Conservation (phyloP, 2,888 invertebrate species). For the Drosophila buzzatii region DNA sequence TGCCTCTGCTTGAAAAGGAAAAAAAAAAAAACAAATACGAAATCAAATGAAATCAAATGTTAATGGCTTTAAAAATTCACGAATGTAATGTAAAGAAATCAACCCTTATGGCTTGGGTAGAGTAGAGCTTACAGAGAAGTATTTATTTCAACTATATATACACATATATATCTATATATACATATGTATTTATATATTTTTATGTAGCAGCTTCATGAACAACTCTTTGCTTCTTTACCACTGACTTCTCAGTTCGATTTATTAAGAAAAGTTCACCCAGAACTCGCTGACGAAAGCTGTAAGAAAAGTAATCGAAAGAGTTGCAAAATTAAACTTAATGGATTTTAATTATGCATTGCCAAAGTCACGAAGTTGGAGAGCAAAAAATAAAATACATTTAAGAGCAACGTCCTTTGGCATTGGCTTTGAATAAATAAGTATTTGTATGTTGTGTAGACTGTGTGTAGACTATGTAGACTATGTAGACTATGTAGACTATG, state of each 20-base stretch:
- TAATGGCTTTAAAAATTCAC: slow-evolving; percentile 21
- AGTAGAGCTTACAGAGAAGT: neutral
- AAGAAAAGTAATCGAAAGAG: slow-evolving; percentile 56
- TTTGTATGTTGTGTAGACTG: neutral
- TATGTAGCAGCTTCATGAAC: neutral
- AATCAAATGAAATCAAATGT: slow-evolving; percentile 24
- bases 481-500: neutral
- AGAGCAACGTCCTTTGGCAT: slow-evolving; percentile 26
- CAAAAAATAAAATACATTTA: slow-evolving; percentile 32
- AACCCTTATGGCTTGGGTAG: neutral
- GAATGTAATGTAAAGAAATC: slow-evolving; percentile 15
- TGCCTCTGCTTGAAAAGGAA: neutral
- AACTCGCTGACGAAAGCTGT: slow-evolving; percentile 7
- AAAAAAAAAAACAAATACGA: slow-evolving; percentile 17
- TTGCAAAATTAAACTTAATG: slow-evolving; percentile 76
- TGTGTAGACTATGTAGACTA: neutral
- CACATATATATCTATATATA: too few relatives aligned
- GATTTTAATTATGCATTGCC: slow-evolving; percentile 78
- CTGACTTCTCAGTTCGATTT: slow-evolving; percentile 53
- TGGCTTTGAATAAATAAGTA: slow-evolving; percentile 68
- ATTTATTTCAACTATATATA: neutral
- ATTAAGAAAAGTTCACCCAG: slow-evolving; percentile 59
- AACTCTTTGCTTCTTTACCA: slow-evolving; percentile 11
- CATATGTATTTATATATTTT: neutral
- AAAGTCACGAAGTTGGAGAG: slow-evolving; percentile 52